A percentile compares a stretch with the other conserved stretches of the same genome.
phyloP scores from a whole-genome alignment of 2,797 vertebrate genomes.

The Naso thynnoides region DNA sequence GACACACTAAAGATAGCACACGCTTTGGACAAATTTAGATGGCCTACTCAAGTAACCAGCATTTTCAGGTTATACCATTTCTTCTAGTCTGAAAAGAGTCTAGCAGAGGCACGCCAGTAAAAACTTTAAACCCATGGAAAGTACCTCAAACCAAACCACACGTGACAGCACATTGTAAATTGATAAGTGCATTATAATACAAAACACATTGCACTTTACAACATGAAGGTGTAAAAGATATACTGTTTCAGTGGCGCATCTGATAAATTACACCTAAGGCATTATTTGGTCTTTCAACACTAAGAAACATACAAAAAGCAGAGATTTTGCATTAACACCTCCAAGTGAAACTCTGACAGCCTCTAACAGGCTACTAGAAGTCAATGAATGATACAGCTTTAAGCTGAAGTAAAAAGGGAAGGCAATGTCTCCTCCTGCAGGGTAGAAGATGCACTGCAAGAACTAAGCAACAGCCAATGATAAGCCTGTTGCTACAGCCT shows the following conservation, averaged over 20 bases:
- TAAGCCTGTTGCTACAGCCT: constrained; percentile 72
- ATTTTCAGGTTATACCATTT: constrained; percentile 66
- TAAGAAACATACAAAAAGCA: not conserved
- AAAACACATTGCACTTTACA: not conserved
- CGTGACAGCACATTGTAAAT: constrained; percentile 2
- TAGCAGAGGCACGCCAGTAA: constrained; percentile 15
- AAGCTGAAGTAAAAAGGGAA: constrained; percentile 18
- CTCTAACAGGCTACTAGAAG: constrained; percentile 14
- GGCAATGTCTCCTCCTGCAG: constrained; percentile 80
- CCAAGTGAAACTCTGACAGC: not conserved
- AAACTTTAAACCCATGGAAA: constrained; percentile 31
- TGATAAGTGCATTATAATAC: not conserved
- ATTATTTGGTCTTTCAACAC: not conserved
- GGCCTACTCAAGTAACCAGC: constrained; percentile 67
- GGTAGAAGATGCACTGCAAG: constrained; percentile 48
- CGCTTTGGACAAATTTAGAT: constrained; percentile 76
- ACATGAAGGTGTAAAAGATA: not conserved
- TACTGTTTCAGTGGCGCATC: not conserved
- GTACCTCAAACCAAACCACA: not conserved
- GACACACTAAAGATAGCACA: constrained; percentile 77
- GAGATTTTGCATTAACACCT: not conserved
- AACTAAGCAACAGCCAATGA: constrained; percentile 68
- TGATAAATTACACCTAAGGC: not conserved
- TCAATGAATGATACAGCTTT: constrained; percentile 10
- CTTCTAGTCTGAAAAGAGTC: constrained; percentile 50